Evolutionary conservation across 1,140 invertebrate genomes (phyloP).

Genomic region (Sesamia nonagrioides): DNA sequence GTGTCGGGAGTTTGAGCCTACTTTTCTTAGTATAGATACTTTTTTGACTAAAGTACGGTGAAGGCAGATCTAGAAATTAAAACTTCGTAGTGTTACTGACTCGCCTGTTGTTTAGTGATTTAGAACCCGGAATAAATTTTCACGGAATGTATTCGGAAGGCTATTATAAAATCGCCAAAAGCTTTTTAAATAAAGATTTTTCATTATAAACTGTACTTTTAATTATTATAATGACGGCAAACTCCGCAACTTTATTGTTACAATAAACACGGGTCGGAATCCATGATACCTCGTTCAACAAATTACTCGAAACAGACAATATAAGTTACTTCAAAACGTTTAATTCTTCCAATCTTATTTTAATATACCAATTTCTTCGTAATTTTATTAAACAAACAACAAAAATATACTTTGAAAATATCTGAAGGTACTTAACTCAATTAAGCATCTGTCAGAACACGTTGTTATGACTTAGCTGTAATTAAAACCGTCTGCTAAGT

Average conservation of each 20-base stretch:
- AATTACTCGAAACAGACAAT: conserved; percentile 26
- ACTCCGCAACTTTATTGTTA: conserved; percentile 31
- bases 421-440: not conserved
- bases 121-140: not conserved
- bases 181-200: not conserved
- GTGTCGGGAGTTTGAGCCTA: too few species aligned
- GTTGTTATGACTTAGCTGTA: conserved; percentile 9
- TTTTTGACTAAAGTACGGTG: too few species aligned
- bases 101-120: too few species aligned
- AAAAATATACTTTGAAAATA: conserved; percentile 1
- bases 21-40: too few species aligned
- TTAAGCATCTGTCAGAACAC: conserved; percentile 29
- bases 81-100: too few species aligned
- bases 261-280: conserved; percentile 35
- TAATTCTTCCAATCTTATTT: conserved; percentile 26
- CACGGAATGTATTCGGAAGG: too few species aligned
- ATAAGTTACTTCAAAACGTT: conserved; percentile 26
- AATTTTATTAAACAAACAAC: not conserved
- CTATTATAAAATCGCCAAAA: not conserved
- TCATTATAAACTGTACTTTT: conserved; percentile 19
- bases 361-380: not conserved
- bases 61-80: too few species aligned
- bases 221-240: conserved; percentile 33
- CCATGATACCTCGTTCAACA: conserved; percentile 20
- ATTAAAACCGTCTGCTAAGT: conserved; percentile 30